Conservation (phyloP, 2,113 vertebrate species). For the Toxotes chatareus region DNA sequence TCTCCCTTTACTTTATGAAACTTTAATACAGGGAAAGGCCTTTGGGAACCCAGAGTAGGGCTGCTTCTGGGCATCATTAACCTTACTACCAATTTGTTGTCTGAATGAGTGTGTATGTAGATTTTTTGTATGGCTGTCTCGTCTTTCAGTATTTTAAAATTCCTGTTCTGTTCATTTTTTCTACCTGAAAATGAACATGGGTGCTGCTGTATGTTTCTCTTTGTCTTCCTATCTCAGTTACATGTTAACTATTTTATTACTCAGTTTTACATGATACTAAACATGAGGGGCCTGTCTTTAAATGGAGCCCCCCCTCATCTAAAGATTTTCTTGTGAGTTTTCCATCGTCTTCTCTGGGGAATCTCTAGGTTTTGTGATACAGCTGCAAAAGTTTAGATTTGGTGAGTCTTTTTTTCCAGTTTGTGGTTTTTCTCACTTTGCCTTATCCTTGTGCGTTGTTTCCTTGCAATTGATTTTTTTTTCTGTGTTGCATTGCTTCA, state of each 20-base stretch:
- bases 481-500: too few relatives aligned
- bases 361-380: too few relatives aligned
- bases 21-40: background rate
- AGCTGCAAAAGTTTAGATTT: too few relatives aligned
- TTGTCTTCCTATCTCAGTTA: background rate
- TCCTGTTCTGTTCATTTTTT: background rate
- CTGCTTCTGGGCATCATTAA: slow-evolving; percentile 44
- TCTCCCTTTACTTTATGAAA: background rate
- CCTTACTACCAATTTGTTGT: background rate
- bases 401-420: background rate
- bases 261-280: background rate
- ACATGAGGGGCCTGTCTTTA: background rate
- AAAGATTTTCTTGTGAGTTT: too few relatives aligned
- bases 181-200: background rate
- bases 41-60: background rate
- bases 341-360: too few relatives aligned
- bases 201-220: background rate
- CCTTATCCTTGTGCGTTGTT: background rate
- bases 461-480: too few relatives aligned
- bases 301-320: too few relatives aligned
- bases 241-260: too few relatives aligned
- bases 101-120: background rate
- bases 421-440: background rate
- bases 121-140: background rate
- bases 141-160: too few relatives aligned